Percentiles rank a stretch among this genome's conserved stretches.
These are phyloP conservation scores for Meloidogyne floridensis DNA, from an alignment of 1,140 invertebrate genomes.

Conservation along the genomic window DNA sequence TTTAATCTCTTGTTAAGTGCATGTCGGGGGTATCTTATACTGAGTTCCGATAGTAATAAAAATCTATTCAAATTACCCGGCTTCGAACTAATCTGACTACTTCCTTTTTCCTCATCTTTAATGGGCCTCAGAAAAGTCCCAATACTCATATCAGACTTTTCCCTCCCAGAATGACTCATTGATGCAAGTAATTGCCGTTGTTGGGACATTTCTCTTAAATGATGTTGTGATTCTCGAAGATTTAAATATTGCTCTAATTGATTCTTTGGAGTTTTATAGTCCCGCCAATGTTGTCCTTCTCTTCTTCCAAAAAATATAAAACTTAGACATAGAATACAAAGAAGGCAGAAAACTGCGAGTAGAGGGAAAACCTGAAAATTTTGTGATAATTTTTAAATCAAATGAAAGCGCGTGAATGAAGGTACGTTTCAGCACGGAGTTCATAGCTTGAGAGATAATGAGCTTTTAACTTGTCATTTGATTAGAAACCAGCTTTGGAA, in stretches of 20 bases:
- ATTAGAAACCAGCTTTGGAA: too few relatives aligned
- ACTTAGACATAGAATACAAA: conserved; percentile 48
- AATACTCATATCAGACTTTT: conserved; percentile 37
- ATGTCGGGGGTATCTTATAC: too few relatives aligned
- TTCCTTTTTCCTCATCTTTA: conserved; percentile 6
- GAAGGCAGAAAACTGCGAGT: conserved; percentile 47
- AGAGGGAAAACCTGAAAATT: conserved; percentile 53
- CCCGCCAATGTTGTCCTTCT: conserved; percentile 58
- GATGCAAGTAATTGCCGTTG: conserved; percentile 53
- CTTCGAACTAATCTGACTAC: background rate
- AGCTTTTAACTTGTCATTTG: too few relatives aligned
- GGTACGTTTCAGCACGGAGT: conserved; percentile 4
- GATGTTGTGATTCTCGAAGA: conserved; percentile 50
- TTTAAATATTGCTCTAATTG: conserved; percentile 53
- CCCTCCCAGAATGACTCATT: conserved; percentile 31
- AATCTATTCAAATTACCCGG: background rate
- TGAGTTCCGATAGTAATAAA: too few relatives aligned
- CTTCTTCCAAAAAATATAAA: conserved; percentile 56
- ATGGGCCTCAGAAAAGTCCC: conserved; percentile 32
- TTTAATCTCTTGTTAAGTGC: too few relatives aligned
- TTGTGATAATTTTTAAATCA: too few relatives aligned
- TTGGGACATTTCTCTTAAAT: conserved; percentile 54
- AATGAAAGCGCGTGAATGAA: too few relatives aligned
- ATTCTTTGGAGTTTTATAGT: conserved; percentile 59
- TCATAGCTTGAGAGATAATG: too few relatives aligned